Evolutionary conservation across 2,797 vertebrate genomes (phyloP).

Genomic region (Eospalax fontanierii): DNA sequence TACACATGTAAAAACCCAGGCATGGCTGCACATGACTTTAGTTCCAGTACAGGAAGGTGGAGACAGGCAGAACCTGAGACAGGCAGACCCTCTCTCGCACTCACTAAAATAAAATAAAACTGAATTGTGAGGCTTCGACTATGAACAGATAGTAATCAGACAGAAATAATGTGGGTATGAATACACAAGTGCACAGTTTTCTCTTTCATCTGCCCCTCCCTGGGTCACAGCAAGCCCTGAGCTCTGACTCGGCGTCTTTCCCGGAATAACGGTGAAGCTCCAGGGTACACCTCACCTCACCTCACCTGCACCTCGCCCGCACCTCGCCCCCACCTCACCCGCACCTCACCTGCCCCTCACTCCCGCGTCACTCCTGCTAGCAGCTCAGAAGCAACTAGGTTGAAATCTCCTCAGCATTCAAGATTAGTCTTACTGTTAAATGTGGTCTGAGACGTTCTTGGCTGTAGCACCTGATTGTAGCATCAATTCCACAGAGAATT

Average conservation of each 20-base stretch:
- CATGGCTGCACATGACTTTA: too few relatives aligned
- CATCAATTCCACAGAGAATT: background rate
- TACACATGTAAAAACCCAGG: too few relatives aligned
- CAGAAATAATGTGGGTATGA: background rate
- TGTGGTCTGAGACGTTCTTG: background rate
- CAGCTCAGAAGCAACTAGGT: background rate
- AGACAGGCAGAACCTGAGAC: too few relatives aligned
- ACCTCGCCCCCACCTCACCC: too few relatives aligned
- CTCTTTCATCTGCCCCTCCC: background rate
- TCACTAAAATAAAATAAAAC: too few relatives aligned
- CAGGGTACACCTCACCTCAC: background rate
- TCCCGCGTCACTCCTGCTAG: background rate
- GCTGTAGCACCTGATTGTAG: background rate
- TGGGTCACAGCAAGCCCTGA: background rate
- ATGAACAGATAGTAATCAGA: background rate
- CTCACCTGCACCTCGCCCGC: too few relatives aligned
- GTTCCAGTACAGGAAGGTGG: too few relatives aligned
- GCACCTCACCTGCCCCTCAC: too few relatives aligned
- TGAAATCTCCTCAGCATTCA: conserved; percentile 11
- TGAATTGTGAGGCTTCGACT: background rate
- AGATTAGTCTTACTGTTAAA: background rate
- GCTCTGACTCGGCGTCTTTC: background rate
- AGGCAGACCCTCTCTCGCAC: too few relatives aligned
- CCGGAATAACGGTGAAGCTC: background rate
- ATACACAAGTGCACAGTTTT: background rate